phyloP scores from a whole-genome alignment of 2,113 vertebrate genomes.

The Raphicerus campestris region DNA sequence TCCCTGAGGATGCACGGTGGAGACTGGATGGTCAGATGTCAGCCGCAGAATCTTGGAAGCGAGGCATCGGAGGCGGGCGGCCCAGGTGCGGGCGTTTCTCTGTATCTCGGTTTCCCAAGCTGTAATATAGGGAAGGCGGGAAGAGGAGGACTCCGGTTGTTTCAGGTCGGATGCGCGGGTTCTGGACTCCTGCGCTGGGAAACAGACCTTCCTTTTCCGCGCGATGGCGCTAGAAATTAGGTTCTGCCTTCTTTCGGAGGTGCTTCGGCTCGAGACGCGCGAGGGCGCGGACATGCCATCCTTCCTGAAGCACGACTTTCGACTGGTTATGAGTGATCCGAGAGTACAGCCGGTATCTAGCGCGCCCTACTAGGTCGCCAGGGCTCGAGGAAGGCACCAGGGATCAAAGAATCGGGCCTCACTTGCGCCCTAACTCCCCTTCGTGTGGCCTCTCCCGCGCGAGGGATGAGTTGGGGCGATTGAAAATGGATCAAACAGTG shows the following conservation, averaged over 20 bases:
- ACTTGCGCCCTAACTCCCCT: background rate
- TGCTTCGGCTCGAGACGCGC: accelerated
- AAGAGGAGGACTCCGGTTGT: background rate
- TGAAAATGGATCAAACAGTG: background rate
- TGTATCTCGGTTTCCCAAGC: background rate
- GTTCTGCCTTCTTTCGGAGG: background rate
- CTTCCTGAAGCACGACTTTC: background rate
- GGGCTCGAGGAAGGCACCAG: background rate
- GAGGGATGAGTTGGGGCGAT: background rate
- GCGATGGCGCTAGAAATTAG: constrained; percentile 49
- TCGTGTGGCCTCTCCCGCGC: background rate
- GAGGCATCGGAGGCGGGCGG: background rate
- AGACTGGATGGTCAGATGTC: background rate
- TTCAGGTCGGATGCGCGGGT: background rate
- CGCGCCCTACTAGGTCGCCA: background rate
- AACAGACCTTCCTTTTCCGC: background rate
- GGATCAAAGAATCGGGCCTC: background rate
- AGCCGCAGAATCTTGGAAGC: background rate
- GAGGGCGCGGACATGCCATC: background rate
- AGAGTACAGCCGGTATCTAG: background rate
- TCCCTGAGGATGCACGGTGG: background rate
- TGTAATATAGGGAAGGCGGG: background rate
- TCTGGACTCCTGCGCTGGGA: background rate
- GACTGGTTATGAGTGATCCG: too few species aligned
- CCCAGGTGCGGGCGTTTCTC: background rate